phyloP scores from a whole-genome alignment of 64 coral and sea anemone genomes.

The Platygyra sinensis region DNA sequence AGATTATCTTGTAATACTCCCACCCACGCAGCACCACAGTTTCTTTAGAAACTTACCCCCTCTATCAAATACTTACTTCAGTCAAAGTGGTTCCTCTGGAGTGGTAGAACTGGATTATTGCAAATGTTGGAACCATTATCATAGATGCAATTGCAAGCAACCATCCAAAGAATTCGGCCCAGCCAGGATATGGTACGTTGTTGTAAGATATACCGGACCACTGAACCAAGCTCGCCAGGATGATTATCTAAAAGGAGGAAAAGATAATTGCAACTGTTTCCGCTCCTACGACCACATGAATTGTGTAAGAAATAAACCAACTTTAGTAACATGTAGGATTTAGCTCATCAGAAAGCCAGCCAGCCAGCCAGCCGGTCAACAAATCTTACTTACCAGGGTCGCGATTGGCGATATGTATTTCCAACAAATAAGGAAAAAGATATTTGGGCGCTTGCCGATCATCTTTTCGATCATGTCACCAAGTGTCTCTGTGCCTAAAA shows the following conservation, averaged over 20 bases:
- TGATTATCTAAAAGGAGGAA: slow-evolving; percentile 59
- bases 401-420: slow-evolving; percentile 83
- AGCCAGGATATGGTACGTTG: slow-evolving; percentile 59
- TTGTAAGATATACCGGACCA: slow-evolving; percentile 71
- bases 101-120: slow-evolving; percentile 14
- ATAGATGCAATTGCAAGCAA: slow-evolving; percentile 62
- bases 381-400: slow-evolving; percentile 48
- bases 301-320: background rate
- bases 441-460: slow-evolving; percentile 76
- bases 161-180: slow-evolving; percentile 90
- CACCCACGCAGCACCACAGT: too few relatives aligned
- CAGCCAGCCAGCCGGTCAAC: too few relatives aligned
- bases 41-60: too few relatives aligned
- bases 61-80: slow-evolving; percentile 1
- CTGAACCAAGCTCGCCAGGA: slow-evolving; percentile 69
- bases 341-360: too few relatives aligned
- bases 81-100: background rate
- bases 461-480: slow-evolving; percentile 89
- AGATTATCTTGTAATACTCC: too few relatives aligned
- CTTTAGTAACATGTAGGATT: too few relatives aligned
- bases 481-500: slow-evolving; percentile 69
- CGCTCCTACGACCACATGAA: too few relatives aligned
- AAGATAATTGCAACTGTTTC: background rate
- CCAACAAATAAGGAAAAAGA: slow-evolving; percentile 86
- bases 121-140: slow-evolving; percentile 44